Evolutionary conservation across 2,113 vertebrate species (phyloP).

Genomic region (Neodon shergylaensis): DNA sequence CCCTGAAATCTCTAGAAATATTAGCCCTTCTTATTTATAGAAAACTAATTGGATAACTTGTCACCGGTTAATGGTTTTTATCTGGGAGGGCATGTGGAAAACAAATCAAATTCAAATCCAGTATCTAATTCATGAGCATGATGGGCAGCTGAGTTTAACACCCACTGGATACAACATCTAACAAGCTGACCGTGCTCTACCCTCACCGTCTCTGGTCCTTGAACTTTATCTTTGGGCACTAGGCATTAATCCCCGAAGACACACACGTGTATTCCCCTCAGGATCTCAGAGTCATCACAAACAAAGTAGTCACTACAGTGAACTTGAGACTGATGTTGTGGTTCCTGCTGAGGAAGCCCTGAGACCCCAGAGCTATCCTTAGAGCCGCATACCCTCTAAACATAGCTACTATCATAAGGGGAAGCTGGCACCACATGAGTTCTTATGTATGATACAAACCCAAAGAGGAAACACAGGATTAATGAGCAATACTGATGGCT

Average conservation of each 20-base stretch:
- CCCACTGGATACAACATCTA: neutral
- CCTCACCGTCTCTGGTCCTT: neutral
- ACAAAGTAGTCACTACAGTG: neutral
- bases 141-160: conserved; percentile 8
- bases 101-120: conserved; percentile 41
- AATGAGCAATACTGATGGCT: neutral
- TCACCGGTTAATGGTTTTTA: neutral
- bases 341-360: conserved; percentile 19
- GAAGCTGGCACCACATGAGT: conserved; percentile 36
- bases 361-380: neutral
- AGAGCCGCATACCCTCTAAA: conserved; percentile 24
- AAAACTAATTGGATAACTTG: conserved; percentile 27
- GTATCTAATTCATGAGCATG: conserved; percentile 38
- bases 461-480: neutral
- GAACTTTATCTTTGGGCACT: neutral
- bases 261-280: neutral
- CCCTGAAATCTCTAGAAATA: conserved; percentile 23
- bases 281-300: conserved; percentile 38
- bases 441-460: conserved; percentile 32
- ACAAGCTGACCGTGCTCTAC: neutral
- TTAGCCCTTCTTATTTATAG: neutral
- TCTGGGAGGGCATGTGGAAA: conserved; percentile 8
- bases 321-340: conserved; percentile 26
- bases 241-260: neutral
- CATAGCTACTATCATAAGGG: neutral